Evolutionary conservation across 2,113 vertebrate genomes (phyloP), one percentile per base, ranked within the genome.

Genomic region (Menura novaehollandiae): DNA sequence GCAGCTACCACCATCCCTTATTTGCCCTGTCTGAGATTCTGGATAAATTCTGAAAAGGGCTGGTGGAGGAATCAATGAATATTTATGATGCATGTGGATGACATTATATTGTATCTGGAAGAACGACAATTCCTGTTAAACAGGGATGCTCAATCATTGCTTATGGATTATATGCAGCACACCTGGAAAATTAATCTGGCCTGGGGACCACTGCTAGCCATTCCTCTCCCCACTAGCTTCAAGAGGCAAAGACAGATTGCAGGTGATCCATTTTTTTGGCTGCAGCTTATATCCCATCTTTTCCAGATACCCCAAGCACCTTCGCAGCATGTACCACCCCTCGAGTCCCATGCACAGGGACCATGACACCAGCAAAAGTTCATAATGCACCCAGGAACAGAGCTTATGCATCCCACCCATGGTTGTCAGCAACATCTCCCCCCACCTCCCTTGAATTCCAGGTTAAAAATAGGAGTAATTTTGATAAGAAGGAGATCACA

Each of bases 281-380:
- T 85, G 33, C 53, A 91, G 53, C 6, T n/a, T 43, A 1, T 11
- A 66, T 55, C 37, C 19, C 46, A 37, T 4, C 23, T 83, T 84
- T 60, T 77, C 33, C 55, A 88, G 46, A 92, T 12, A 63, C 63
- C 28, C 39, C n/a, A n/a, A 89, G 46, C 7, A 30, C 41, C 37
- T 71, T 3, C 6, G 6, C 26, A 85, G 43, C 46, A 87, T 0
- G 0, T 21, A 35, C 6, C 11, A 8, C 32, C 5, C 15, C 11
- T 67, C 51, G 46, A 55, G 63, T 51, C 32, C 33, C 28, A 32
- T 2, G 9, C 1, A 3, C 27, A 85, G 21, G 35, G 23, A 44
- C 35, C 58, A 22, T 9, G 9, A 68, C 47, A 82, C 7, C 6
- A 63, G 30, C 39, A 32, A 23, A 68, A 28, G 49, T 37, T n/a